Conservation (phyloP, 2,888 invertebrate genomes). For the Drosophila tripunctata region DNA sequence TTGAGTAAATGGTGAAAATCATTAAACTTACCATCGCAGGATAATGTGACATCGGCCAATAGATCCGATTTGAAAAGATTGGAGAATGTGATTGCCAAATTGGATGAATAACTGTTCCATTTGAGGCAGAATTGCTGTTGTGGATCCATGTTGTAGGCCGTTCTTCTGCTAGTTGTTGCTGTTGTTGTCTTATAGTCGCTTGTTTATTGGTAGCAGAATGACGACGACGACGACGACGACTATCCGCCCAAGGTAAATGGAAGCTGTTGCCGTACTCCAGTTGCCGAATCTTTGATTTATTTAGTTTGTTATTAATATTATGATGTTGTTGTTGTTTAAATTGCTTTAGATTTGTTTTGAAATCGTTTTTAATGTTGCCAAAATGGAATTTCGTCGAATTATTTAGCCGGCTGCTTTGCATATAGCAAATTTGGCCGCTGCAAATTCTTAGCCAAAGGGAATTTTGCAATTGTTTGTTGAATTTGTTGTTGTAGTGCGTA, state of each 20-base stretch:
- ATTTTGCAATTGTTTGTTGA: conserved; percentile 82
- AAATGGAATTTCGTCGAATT: conserved; percentile 77
- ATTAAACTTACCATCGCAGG: conserved; percentile 93
- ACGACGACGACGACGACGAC: conserved; percentile 30
- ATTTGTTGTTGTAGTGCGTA: conserved; percentile 71
- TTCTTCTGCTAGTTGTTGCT: conserved; percentile 16
- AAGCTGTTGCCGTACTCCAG: conserved; percentile 28
- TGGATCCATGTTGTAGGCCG: conserved; percentile 89
- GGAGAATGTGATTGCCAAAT: conserved; percentile 95
- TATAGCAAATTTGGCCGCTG: conserved; percentile 59
- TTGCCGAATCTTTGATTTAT: conserved; percentile 4
- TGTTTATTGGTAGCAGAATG: conserved; percentile 10
- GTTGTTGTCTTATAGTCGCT: conserved; percentile 9
- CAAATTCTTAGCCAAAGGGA: conserved; percentile 82
- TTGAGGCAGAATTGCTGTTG: conserved; percentile 97
- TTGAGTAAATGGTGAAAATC: not conserved
- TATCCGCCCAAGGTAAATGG: conserved; percentile 47
- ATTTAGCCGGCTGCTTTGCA: conserved; percentile 59
- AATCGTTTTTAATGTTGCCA: conserved; percentile 58
- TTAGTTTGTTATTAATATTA: conserved; percentile 2
- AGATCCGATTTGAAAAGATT: conserved; percentile 97
- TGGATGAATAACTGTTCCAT: conserved; percentile 98
- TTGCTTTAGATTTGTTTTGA: conserved; percentile 19
- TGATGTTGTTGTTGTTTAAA: conserved; percentile 5
- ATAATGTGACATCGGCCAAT: conserved; percentile 95